These are phyloP conservation scores for Sebastiscus albofasciatus DNA, from an alignment of 2,797 vertebrate genomes.

Conservation along the genomic window DNA sequence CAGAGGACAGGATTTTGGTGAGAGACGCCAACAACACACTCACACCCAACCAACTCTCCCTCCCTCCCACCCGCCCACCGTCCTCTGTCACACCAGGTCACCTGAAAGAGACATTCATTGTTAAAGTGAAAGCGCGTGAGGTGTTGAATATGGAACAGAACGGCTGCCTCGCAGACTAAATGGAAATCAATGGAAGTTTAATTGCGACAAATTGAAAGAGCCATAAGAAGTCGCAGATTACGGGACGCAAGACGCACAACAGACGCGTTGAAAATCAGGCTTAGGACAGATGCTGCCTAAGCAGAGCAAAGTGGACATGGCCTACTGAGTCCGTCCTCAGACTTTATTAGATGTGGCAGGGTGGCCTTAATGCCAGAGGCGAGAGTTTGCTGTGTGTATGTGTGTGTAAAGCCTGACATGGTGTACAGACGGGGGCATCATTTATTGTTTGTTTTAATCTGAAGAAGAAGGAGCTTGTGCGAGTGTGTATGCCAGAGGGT, in stretches of 20 bases:
- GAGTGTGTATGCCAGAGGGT: constrained; percentile 45
- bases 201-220: constrained; percentile 55
- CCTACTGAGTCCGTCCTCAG: constrained; percentile 65
- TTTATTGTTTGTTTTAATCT: constrained; percentile 8
- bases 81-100: constrained; percentile 14
- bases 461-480: constrained; percentile 3
- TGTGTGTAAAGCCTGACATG: constrained; percentile 16
- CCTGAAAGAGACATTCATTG: not conserved
- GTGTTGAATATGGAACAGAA: constrained; percentile 20
- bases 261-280: constrained; percentile 63
- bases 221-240: constrained; percentile 59
- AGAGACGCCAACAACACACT: constrained; percentile 54
- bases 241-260: constrained; percentile 29
- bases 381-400: constrained; percentile 21
- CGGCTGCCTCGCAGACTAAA: not conserved
- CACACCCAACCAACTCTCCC: not conserved
- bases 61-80: accelerated
- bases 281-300: constrained; percentile 69
- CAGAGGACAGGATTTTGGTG: constrained; percentile 91
- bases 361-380: constrained; percentile 73
- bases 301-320: constrained; percentile 70
- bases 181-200: constrained; percentile 28
- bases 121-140: not conserved
- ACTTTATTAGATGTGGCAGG: constrained; percentile 80
- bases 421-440: constrained; percentile 8